Percentiles rank a stretch among this genome's conserved stretches.
These are phyloP conservation scores for Drosophila sechellia DNA, from an alignment of 1,140 invertebrate genomes.

Conservation along the genomic window DNA sequence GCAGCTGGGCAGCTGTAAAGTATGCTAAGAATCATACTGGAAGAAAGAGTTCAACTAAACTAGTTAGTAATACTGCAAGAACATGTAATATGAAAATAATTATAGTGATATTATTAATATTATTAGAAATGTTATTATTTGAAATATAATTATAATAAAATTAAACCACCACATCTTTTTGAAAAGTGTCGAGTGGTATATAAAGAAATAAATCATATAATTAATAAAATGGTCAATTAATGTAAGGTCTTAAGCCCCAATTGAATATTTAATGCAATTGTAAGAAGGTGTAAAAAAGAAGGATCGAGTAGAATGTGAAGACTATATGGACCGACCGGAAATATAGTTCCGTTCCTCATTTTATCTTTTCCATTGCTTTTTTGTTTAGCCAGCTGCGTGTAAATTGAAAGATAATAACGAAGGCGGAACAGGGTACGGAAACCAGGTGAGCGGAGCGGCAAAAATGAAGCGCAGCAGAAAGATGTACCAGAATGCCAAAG, in stretches of 20 bases:
- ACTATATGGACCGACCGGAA: slow-evolving; percentile 16
- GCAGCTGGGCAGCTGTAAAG: slow-evolving; percentile 16
- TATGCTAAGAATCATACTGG: slow-evolving; percentile 64
- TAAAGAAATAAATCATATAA: too few relatives aligned
- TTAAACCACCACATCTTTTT: not conserved
- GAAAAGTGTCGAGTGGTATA: too few relatives aligned
- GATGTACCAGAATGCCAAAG: slow-evolving; percentile 15
- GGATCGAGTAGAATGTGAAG: not conserved
- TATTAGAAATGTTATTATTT: too few relatives aligned
- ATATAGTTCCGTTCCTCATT: slow-evolving; percentile 29
- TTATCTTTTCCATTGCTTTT: not conserved
- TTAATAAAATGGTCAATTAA: too few relatives aligned
- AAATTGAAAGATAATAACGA: slow-evolving; percentile 79
- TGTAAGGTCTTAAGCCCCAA: too few relatives aligned
- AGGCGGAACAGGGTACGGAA: slow-evolving; percentile 22
- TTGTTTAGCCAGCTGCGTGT: slow-evolving; percentile 72
- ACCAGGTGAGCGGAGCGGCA: slow-evolving; percentile 40
- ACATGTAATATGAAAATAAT: too few relatives aligned
- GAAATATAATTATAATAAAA: too few relatives aligned
- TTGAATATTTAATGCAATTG: not conserved
- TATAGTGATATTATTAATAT: too few relatives aligned
- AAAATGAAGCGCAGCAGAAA: slow-evolving; percentile 14
- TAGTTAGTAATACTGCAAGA: too few relatives aligned
- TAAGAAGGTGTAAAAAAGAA: not conserved
- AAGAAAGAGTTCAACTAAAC: not conserved